Conservation (phyloP, 2,797 vertebrate species). For the Rhinoraja longicauda region DNA sequence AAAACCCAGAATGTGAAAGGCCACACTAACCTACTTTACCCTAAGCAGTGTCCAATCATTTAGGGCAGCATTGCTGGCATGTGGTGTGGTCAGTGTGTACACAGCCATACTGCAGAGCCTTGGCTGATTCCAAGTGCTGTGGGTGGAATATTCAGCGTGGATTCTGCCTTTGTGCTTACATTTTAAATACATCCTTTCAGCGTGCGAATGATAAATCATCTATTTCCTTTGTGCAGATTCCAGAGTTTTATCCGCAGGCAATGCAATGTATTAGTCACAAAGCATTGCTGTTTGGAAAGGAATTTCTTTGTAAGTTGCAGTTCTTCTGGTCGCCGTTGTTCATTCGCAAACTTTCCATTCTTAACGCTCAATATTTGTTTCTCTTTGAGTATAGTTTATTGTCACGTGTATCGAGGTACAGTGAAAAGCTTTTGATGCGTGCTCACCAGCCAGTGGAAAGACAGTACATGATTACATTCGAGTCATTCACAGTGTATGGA, state of each 20-base stretch:
- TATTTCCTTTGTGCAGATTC: constrained; percentile 16
- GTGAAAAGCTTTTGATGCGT: too few relatives aligned
- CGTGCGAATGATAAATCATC: constrained; percentile 19
- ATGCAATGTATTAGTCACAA: not conserved
- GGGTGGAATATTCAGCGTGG: constrained; percentile 12
- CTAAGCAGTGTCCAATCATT: constrained; percentile 8
- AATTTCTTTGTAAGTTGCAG: constrained; percentile 25
- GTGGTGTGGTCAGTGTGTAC: not conserved
- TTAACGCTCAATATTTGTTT: not conserved
- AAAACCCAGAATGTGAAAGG: constrained; percentile 22
- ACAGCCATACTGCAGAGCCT: not conserved
- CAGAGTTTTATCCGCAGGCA: constrained; percentile 28
- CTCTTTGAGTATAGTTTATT: too few relatives aligned
- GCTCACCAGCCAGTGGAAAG: too few relatives aligned
- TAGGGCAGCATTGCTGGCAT: not conserved
- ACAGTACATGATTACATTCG: too few relatives aligned
- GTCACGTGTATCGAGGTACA: too few relatives aligned
- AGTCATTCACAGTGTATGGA: too few relatives aligned
- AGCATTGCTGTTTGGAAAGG: constrained; percentile 8
- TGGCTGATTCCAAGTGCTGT: not conserved
- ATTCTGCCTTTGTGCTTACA: constrained; percentile 25
- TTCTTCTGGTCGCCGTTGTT: not conserved
- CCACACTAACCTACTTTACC: constrained; percentile 21
- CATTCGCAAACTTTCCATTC: constrained; percentile 21
- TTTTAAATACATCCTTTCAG: constrained; percentile 31